Base-by-base conservation (phyloP, 1,140 invertebrate species). In the Sinonovacula constricta region DNA sequence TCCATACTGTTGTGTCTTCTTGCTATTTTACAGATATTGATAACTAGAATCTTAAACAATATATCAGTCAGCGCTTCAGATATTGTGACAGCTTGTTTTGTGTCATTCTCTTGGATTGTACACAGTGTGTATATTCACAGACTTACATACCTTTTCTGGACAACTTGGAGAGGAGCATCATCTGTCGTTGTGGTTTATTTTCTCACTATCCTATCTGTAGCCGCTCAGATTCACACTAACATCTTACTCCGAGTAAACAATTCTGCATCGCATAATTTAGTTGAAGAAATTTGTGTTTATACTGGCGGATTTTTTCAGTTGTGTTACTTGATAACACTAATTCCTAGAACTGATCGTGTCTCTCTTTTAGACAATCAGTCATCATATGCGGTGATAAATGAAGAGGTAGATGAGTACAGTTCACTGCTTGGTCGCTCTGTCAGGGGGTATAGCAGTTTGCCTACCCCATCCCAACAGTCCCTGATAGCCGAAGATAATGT, bases 401-500 rank as follows among this genome's bases (percentile, higher is more conserved):
- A 76, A 34, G 65, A 49, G 57, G 36, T 67, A n/a, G 63, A 76
- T 66, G 72, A 66, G 28, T 65, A 31, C 14, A 66, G 72, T 26
- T 67, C 72, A 7, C 56, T 76, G 45, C n/a, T 76, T 18, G 63
- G 33, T 30, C 26, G 54, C 24, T 49, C 86, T 90, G 79, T 91
- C 88, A 28, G 65, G 56, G 57, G 60, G 26, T 94, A 94, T 84
- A 91, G 92, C 71, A 90, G 92, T 65, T 93, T 94, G 76, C 85
- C 90, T n/a, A 92, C 93, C 76, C 94, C 95, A 83, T 93, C 94
- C 49, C 94, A 95, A 84, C 93, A 94, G 5, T 91, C 97, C 65
- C 95, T 95, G 0, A 93, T 94, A 57, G 96, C 96, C 10, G 95
- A 97, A 93, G 95, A 97, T 88, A 93, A 94, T 76, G 91, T 92